phyloP scores from a whole-genome alignment of 2,888 invertebrate species.

The Drosophila stalkeri region DNA sequence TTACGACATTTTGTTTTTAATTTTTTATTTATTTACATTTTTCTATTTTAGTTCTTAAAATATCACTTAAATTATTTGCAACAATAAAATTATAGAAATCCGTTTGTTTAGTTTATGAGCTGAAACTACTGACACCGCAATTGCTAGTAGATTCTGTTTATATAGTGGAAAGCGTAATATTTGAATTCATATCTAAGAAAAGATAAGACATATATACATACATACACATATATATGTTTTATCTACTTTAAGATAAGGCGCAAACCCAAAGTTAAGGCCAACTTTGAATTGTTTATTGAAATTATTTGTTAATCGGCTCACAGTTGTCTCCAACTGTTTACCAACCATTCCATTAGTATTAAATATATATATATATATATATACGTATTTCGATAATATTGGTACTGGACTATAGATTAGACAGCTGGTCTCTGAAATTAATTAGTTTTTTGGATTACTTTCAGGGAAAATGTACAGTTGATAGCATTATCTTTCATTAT shows the following conservation, averaged over 20 bases:
- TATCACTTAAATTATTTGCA: constrained; percentile 24
- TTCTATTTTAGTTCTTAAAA: background rate
- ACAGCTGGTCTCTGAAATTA: constrained; percentile 4
- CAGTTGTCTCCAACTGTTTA: constrained; percentile 3
- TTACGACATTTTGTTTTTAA: constrained; percentile 58
- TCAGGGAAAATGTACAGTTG: background rate
- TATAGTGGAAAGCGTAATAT: constrained; percentile 22
- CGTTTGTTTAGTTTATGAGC: background rate
- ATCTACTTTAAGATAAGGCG: constrained; percentile 4
- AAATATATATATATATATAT: background rate
- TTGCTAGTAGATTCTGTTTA: no score
- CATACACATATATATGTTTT: background rate
- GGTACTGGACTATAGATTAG: background rate
- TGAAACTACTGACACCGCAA: background rate
- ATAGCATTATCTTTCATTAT: constrained; percentile 5
- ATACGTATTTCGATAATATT: background rate
- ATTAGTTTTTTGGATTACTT: constrained; percentile 24
- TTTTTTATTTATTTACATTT: background rate
- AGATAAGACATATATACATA: constrained; percentile 11
- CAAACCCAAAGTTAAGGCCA: constrained; percentile 21
- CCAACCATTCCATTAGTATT: constrained; percentile 24
- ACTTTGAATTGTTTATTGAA: constrained; percentile 24
- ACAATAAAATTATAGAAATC: background rate
- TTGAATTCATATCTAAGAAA: background rate
- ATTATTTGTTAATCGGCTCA: constrained; percentile 21